Percentiles rank a stretch among this genome's conserved stretches.
Conservation (phyloP, 2,888 invertebrate species). For the Leptopterna dolabrata region DNA sequence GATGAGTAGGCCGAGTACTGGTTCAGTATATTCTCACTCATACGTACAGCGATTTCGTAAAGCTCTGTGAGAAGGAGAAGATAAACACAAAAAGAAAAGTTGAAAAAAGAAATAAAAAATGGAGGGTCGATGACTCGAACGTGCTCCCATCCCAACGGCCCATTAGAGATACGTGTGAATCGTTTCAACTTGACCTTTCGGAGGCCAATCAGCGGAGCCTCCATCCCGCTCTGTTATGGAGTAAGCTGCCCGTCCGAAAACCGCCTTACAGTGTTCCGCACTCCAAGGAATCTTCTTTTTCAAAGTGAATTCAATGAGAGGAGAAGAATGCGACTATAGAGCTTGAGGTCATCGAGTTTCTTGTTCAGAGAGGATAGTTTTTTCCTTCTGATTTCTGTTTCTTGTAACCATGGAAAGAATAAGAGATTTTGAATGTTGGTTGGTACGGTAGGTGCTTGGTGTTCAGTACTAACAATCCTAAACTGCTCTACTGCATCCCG, state of each 20-base stretch:
- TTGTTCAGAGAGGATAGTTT: too few species aligned
- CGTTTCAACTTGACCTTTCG: constrained; percentile 27
- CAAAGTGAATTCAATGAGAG: not conserved
- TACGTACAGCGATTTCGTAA: not conserved
- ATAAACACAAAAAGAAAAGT: not conserved
- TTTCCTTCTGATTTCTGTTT: too few species aligned
- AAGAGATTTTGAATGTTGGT: too few species aligned
- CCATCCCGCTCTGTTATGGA: not conserved
- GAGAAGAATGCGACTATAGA: too few species aligned
- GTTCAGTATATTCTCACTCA: not conserved
- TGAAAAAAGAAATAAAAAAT: not conserved
- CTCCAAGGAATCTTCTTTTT: not conserved
- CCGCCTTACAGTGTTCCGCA: not conserved
- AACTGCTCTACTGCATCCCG: too few species aligned
- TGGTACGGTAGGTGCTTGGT: too few species aligned
- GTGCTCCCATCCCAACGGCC: constrained; percentile 6
- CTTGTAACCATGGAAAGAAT: too few species aligned
- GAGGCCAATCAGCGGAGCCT: constrained; percentile 15
- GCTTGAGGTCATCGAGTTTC: too few species aligned
- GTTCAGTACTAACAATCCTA: too few species aligned
- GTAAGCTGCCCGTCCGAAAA: not conserved
- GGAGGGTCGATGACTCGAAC: constrained; percentile 13
- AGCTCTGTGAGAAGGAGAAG: not conserved
- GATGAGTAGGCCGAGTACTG: not conserved
- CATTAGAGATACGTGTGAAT: constrained; percentile 37